Conservation (phyloP, 2,797 vertebrate genomes). For the Coracias cyanogaster region DNA sequence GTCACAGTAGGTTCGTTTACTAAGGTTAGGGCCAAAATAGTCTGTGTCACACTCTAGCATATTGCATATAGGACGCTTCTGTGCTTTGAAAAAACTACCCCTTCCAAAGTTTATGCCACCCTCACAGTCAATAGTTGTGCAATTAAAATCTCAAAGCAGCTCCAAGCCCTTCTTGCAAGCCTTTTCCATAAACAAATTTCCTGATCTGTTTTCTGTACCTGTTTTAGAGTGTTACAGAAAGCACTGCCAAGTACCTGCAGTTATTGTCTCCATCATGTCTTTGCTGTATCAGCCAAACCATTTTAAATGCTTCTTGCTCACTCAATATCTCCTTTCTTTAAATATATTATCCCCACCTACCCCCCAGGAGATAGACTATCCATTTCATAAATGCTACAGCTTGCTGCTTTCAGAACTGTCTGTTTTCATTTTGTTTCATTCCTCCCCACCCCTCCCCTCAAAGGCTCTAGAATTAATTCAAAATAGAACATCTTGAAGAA, state of each 20-base stretch:
- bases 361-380: neutral
- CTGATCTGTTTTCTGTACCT: neutral
- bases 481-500: neutral
- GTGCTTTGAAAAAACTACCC: neutral
- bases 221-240: neutral
- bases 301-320: neutral
- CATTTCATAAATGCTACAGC: neutral
- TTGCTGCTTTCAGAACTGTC: neutral
- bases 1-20: conserved; percentile 12
- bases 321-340: neutral
- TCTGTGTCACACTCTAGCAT: neutral
- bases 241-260: neutral
- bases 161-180: neutral
- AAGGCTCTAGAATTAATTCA: neutral
- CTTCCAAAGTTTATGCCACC: neutral
- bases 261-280: neutral
- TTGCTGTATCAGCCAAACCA: neutral
- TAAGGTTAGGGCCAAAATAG: neutral
- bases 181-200: neutral
- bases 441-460: rapidly evolving
- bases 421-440: neutral
- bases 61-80: neutral
- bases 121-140: neutral
- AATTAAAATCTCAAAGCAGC: neutral
- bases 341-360: neutral